These are phyloP conservation scores for Smittia sp. DNA, from an alignment of 2,888 invertebrate species.

Conservation along the genomic window DNA sequence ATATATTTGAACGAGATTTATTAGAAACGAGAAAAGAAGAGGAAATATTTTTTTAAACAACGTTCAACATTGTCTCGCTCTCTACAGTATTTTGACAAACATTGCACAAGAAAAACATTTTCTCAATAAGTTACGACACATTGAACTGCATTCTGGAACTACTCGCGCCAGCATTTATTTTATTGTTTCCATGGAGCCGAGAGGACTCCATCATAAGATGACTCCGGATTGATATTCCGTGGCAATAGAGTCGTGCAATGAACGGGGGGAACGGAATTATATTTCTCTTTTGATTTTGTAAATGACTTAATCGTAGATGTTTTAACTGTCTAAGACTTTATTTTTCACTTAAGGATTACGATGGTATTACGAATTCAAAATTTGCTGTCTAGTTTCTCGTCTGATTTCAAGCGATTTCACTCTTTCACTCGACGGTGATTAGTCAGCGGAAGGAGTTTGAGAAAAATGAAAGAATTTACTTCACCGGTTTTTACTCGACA, in stretches of 20 bases:
- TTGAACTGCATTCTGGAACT: not conserved
- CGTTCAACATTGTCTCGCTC: not conserved
- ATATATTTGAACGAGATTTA: not conserved
- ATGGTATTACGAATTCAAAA: not conserved
- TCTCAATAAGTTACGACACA: conserved; percentile 1
- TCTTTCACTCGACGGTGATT: not conserved
- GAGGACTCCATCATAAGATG: not conserved
- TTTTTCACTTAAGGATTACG: conserved; percentile 14
- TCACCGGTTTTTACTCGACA: not conserved
- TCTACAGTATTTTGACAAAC: not conserved
- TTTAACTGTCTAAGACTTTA: conserved; percentile 11
- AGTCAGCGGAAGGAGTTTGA: not conserved
- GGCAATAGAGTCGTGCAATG: conserved; percentile 9
- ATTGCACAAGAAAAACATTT: conserved; percentile 4
- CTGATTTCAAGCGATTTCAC: not conserved
- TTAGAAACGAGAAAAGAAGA: conserved; percentile 8
- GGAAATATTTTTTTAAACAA: conserved; percentile 24
- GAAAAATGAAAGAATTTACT: not conserved
- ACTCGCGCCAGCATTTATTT: not conserved
- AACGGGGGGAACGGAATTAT: not conserved
- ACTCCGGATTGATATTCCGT: not conserved
- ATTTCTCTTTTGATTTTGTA: not conserved
- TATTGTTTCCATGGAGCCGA: too few relatives aligned
- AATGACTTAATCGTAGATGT: conserved; percentile 15
- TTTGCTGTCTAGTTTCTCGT: conserved; percentile 4